Conservation (phyloP, 1,140 invertebrate species). For the Plectrocnemia conspersa region DNA sequence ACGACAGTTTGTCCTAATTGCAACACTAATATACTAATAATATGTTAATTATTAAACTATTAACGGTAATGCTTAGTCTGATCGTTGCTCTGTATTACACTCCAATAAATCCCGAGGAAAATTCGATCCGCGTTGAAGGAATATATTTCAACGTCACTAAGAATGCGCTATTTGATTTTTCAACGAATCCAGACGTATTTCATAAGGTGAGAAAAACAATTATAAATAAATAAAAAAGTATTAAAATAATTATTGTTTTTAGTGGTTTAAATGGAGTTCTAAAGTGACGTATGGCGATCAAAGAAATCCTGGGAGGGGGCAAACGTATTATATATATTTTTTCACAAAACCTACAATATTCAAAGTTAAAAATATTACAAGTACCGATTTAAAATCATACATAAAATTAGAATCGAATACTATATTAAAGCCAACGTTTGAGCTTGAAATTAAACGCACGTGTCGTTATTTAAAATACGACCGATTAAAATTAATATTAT, state of each 20-base stretch:
- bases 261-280: constrained; percentile 9
- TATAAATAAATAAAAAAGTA: constrained; percentile 10
- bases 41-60: constrained; percentile 7
- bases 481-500: constrained; percentile 7
- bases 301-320: not conserved
- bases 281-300: constrained; percentile 3
- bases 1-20: too few species aligned
- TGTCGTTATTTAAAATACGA: constrained; percentile 3
- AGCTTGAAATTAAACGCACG: constrained; percentile 6
- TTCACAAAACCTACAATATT: not conserved
- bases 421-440: constrained; percentile 1
- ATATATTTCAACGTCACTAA: constrained; percentile 11
- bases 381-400: not conserved
- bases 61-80: not conserved
- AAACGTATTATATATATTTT: constrained; percentile 8
- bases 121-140: not conserved
- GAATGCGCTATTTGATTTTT: constrained; percentile 4
- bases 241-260: constrained; percentile 1
- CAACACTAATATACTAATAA: not conserved
- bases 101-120: constrained; percentile 1
- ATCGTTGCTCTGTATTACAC: constrained; percentile 1
- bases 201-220: constrained; percentile 7
- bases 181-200: constrained; percentile 8
- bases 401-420: not conserved
- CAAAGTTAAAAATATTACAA: not conserved